Base-by-base conservation (phyloP, 1,140 invertebrate species). In the Caenorhabditis latens region DNA sequence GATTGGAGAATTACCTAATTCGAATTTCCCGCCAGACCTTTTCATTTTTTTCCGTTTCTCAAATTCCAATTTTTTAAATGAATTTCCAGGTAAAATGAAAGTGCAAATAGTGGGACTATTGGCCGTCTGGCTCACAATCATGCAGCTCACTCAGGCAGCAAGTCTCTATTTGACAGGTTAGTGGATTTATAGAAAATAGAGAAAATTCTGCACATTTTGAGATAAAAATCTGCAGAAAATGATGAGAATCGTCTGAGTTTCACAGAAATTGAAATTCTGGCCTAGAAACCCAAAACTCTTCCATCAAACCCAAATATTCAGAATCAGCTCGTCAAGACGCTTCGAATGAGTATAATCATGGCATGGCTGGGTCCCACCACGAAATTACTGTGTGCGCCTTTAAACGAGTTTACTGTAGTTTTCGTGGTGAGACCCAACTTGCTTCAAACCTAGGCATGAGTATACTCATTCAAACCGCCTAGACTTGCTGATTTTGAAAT, bases 141-240 rank as follows among this genome's bases (percentile, higher is more conserved):
- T 40, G 61, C 61, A 40, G 61, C 24, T 19, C 57, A 21, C 57
- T n/a, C 19, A 63, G 9, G 61, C 61, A 32, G 61, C 61, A 4
- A 63, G 61, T 63, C 61, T 63, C 24, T 63, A 63, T 32, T 63
- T 63, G 61, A 63, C 61, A 63, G 61, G 61, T 63, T 13, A 53
- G 16, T n/a, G n/a, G n/a, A n/a, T n/a, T n/a, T 9, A 4, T 53
- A 53, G 50, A 16, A 16, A 16, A 32, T 32, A 32, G 32, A 32
- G 2, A 32, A 32, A 0, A 32, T 32, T 32, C 32, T 32, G 32
- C 32, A 32, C 32, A 32, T 32, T 32, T 32, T 32, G 32, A 32
- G 32, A 0, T 32, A 32, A 32, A 32, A 32, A 32, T 32, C 32
- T 32, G 32, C 32, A 1, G 32, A 2, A 32, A 32, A 32, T n/a